Percentiles rank a stretch among this genome's conserved stretches.
Conservation (phyloP, 1,140 invertebrate genomes). For the Ceratina japonica region DNA sequence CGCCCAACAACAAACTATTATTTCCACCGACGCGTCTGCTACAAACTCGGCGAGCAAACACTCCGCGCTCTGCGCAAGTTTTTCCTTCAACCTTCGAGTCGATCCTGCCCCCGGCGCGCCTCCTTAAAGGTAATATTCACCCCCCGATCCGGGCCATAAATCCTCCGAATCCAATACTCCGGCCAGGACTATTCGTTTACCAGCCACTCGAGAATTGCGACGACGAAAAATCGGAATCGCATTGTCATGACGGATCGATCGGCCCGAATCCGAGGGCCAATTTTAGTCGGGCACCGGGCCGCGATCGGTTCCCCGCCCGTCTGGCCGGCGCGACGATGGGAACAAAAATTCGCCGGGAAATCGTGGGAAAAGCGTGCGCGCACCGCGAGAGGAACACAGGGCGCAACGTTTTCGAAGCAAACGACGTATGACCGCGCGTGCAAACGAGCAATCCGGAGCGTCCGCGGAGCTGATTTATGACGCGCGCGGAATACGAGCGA, state of each 20-base stretch:
- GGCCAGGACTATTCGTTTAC: neutral
- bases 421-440: conserved; percentile 18
- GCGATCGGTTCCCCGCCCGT: neutral
- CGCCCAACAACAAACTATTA: neutral
- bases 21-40: neutral
- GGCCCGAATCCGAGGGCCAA: neutral
- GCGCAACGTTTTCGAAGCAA: conserved; percentile 29
- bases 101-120: neutral
- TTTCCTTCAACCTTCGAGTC: neutral
- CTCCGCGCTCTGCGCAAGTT: neutral
- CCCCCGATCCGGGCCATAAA: neutral
- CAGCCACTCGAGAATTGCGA: neutral
- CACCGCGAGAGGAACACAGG: neutral
- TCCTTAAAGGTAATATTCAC: neutral
- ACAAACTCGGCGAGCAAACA: neutral
- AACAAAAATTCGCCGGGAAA: neutral
- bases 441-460: conserved; percentile 30
- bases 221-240: neutral
- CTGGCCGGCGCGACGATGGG: too few species aligned
- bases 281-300: conserved; percentile 3
- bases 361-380: too few species aligned
- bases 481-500: conserved; percentile 13
- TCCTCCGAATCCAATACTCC: neutral
- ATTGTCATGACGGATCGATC: neutral
- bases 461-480: conserved; percentile 46